These are phyloP conservation scores for Leptestheria dahalacensis DNA, from an alignment of 1,140 invertebrate species.

Conservation along the genomic window DNA sequence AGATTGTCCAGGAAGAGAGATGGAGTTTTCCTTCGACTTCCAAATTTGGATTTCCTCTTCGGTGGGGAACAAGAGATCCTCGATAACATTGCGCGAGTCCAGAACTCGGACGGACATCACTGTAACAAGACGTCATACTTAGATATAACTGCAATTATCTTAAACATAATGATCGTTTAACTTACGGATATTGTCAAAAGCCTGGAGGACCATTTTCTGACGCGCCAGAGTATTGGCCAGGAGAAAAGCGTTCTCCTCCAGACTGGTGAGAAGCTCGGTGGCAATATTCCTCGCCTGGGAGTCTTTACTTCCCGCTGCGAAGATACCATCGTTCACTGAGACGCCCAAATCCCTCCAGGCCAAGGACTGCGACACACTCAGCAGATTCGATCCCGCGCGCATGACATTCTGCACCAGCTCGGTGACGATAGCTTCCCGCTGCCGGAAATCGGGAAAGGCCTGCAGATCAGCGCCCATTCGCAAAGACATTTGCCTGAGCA, in stretches of 20 bases:
- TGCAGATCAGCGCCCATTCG: slow-evolving; percentile 47
- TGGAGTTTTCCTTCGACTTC: slow-evolving; percentile 54
- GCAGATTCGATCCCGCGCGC: slow-evolving; percentile 71
- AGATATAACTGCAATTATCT: neutral
- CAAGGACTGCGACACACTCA: slow-evolving; percentile 64
- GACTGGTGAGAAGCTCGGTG: slow-evolving; percentile 61
- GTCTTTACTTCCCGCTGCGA: slow-evolving; percentile 32
- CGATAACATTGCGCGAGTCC: slow-evolving; percentile 56
- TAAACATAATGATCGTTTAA: neutral
- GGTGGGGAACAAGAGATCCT: slow-evolving; percentile 56
- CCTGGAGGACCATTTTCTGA: slow-evolving; percentile 63
- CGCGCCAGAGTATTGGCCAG: slow-evolving; percentile 68
- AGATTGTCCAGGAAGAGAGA: slow-evolving; percentile 59
- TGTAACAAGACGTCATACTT: slow-evolving; percentile 27
- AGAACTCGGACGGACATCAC: slow-evolving; percentile 71
- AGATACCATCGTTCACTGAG: neutral
- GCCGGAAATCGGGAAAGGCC: slow-evolving; percentile 56
- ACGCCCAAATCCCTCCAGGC: slow-evolving; percentile 66
- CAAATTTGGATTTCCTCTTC: slow-evolving; percentile 45
- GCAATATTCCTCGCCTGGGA: slow-evolving; percentile 71
- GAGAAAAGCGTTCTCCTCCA: slow-evolving; percentile 82
- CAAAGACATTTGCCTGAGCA: slow-evolving; percentile 70
- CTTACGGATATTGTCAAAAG: slow-evolving; percentile 72
- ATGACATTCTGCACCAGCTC: slow-evolving; percentile 72
- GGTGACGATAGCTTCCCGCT: slow-evolving; percentile 66